These are phyloP conservation scores for Agyllia agylla DNA, from an alignment of 2,888 invertebrate species.

Conservation along the genomic window DNA sequence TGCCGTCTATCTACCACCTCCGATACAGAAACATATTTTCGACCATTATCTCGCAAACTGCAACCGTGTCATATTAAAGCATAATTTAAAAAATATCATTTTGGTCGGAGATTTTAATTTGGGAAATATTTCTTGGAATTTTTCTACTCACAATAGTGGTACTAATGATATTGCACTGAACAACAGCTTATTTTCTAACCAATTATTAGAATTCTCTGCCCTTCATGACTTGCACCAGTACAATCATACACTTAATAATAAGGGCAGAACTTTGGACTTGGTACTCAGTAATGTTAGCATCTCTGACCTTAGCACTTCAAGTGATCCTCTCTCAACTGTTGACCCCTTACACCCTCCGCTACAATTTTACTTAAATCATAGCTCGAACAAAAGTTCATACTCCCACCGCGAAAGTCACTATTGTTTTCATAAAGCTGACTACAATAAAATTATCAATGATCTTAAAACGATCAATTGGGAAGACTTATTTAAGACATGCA, in stretches of 20 bases:
- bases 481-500: not conserved
- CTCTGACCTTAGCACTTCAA: not conserved
- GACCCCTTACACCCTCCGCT: conserved; percentile 7
- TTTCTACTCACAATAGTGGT: too few relatives aligned
- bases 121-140: not conserved
- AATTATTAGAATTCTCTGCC: not conserved
- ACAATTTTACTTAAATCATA: not conserved
- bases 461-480: not conserved
- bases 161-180: not conserved
- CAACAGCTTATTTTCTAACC: not conserved
- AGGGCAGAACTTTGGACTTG: not conserved
- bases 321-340: not conserved
- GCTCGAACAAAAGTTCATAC: not conserved
- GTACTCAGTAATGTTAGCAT: not conserved
- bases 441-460: not conserved
- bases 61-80: not conserved
- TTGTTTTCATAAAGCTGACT: conserved; percentile 9
- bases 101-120: not conserved
- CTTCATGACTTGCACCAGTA: not conserved
- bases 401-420: not conserved
- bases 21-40: conserved; percentile 31
- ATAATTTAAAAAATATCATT: not conserved
- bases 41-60: conserved; percentile 28
- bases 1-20: conserved; percentile 45
- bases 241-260: not conserved